phyloP scores from a whole-genome alignment of 92 coral and sea anemone species.

The Phymanthus crucifer region DNA sequence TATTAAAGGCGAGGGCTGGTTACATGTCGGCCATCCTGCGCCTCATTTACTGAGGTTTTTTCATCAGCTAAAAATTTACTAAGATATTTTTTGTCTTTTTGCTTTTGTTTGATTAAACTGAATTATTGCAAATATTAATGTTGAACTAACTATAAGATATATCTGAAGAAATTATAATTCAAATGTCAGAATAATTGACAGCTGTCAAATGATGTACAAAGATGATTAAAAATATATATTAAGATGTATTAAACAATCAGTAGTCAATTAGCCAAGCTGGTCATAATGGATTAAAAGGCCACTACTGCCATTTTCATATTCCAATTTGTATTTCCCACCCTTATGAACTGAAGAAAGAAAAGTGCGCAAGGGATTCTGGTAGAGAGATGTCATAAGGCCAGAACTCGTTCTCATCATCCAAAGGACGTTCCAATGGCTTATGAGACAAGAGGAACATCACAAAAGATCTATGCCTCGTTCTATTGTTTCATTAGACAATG shows the following conservation, averaged over 20 bases:
- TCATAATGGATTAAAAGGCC: not conserved
- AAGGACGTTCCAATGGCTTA: too few relatives aligned
- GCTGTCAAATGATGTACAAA: conserved; percentile 3
- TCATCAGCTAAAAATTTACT: not conserved
- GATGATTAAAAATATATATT: not conserved
- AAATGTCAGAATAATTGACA: not conserved
- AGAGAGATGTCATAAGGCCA: too few relatives aligned
- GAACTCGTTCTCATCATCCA: too few relatives aligned
- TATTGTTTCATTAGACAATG: too few relatives aligned
- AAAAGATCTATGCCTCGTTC: too few relatives aligned
- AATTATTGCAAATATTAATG: not conserved
- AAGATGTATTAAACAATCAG: not conserved
- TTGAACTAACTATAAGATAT: not conserved
- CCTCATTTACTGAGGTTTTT: not conserved
- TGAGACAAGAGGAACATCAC: too few relatives aligned
- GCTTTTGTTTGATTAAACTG: not conserved
- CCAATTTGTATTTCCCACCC: too few relatives aligned
- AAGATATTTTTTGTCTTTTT: not conserved
- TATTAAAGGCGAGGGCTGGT: not conserved
- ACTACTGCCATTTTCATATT: too few relatives aligned
- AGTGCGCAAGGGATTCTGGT: too few relatives aligned
- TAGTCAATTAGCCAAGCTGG: not conserved
- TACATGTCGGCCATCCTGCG: not conserved
- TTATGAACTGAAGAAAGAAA: too few relatives aligned
- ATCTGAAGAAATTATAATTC: not conserved